Conservation (phyloP, 2,888 invertebrate genomes). For the Andrena fulva region DNA sequence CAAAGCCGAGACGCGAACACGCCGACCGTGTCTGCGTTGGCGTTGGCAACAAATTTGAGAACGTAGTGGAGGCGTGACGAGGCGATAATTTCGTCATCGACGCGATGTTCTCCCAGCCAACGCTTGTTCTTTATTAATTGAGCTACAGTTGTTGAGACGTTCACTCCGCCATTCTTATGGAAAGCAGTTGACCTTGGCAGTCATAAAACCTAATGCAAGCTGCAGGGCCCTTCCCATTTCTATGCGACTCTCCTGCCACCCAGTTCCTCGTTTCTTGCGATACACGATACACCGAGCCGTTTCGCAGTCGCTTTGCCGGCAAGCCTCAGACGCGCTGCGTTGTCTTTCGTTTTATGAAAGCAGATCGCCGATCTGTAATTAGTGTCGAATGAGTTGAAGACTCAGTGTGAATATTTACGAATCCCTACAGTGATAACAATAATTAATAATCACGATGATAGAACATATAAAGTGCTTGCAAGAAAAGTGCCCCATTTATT, state of each 20-base stretch:
- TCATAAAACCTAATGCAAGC: constrained; percentile 57
- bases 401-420: background rate
- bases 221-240: constrained; percentile 27
- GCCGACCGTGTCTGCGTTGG: background rate
- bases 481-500: background rate
- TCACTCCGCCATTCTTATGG: constrained; percentile 55
- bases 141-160: constrained; percentile 30
- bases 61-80: constrained; percentile 1
- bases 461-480: too few relatives aligned
- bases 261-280: constrained; percentile 37
- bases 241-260: constrained; percentile 34
- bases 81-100: constrained; percentile 24
- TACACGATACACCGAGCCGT: constrained; percentile 34
- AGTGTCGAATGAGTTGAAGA: constrained; percentile 18
- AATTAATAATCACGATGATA: too few relatives aligned
- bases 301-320: constrained; percentile 18
- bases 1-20: background rate
- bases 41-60: constrained; percentile 4
- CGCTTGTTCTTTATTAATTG: constrained; percentile 50
- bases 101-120: background rate
- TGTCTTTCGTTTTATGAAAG: background rate
- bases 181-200: constrained; percentile 65
- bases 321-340: background rate
- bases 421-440: background rate
- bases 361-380: constrained; percentile 3